These are phyloP conservation scores for Ardeotis arabs DNA, from an alignment of 2,113 vertebrate genomes.

Conservation along the genomic window DNA sequence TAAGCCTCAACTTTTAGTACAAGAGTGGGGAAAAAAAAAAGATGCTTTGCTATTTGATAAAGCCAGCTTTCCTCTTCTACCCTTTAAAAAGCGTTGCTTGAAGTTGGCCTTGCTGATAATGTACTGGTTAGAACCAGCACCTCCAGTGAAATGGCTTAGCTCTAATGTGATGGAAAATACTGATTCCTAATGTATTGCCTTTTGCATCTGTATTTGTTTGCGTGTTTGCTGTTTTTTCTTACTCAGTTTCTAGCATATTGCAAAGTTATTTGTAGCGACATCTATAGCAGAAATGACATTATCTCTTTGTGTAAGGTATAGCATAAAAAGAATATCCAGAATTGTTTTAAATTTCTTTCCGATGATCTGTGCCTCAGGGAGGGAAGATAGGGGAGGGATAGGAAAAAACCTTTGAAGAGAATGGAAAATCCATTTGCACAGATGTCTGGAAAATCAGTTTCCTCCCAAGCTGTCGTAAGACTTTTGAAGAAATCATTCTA, in stretches of 20 bases:
- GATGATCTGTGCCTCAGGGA: not conserved
- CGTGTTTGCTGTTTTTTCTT: not conserved
- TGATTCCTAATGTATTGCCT: not conserved
- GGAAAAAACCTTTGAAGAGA: conserved; percentile 28
- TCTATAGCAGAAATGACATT: not conserved
- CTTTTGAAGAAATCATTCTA: conserved; percentile 40
- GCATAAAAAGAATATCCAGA: not conserved
- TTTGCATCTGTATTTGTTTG: not conserved
- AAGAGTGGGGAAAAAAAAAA: too few relatives aligned
- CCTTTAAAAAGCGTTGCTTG: not conserved
- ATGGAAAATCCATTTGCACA: conserved; percentile 45
- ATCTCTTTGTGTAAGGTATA: not conserved
- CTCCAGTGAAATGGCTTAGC: not conserved
- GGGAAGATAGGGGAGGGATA: not conserved
- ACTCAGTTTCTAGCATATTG: not conserved
- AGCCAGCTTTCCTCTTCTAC: not conserved
- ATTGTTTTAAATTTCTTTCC: not conserved
- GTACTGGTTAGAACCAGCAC: not conserved
- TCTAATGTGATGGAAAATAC: not conserved
- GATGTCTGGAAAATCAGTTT: conserved; percentile 59
- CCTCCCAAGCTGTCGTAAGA: not conserved
- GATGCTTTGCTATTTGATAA: not conserved
- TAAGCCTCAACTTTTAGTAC: not conserved
- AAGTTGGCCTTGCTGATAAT: not conserved
- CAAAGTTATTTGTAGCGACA: not conserved